phyloP scores from a whole-genome alignment of 2,797 vertebrate species.

The Pristis pectinata region DNA sequence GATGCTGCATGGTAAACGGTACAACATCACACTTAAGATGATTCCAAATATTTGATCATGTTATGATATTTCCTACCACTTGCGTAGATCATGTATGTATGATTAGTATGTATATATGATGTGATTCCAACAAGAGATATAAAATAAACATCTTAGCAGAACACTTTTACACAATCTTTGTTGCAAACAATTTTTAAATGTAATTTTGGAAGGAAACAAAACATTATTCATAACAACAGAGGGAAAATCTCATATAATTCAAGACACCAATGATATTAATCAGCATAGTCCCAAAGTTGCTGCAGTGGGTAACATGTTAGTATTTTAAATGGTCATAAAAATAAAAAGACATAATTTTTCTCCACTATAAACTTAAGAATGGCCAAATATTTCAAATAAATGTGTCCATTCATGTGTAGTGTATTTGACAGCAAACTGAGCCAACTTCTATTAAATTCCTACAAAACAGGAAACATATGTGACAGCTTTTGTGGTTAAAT shows the following conservation, averaged over 20 bases:
- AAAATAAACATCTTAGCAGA: background rate
- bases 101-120: background rate
- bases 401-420: slow-evolving; percentile 3
- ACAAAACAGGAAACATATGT: slow-evolving; percentile 27
- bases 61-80: background rate
- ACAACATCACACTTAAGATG: background rate
- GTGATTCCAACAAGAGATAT: background rate
- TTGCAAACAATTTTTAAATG: background rate
- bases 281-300: background rate
- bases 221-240: background rate
- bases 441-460: slow-evolving; percentile 25
- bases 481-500: slow-evolving; percentile 21
- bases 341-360: background rate
- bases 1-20: background rate
- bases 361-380: too few species aligned
- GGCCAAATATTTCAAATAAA: slow-evolving; percentile 20
- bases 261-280: background rate
- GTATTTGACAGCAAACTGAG: slow-evolving; percentile 7
- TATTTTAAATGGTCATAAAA: background rate
- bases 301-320: background rate
- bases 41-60: background rate
- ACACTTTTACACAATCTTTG: background rate
- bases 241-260: background rate
- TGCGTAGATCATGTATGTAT: background rate
- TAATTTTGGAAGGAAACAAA: background rate